These are phyloP conservation scores for Aricia agestis DNA, from an alignment of 1,140 invertebrate genomes.

Conservation along the genomic window DNA sequence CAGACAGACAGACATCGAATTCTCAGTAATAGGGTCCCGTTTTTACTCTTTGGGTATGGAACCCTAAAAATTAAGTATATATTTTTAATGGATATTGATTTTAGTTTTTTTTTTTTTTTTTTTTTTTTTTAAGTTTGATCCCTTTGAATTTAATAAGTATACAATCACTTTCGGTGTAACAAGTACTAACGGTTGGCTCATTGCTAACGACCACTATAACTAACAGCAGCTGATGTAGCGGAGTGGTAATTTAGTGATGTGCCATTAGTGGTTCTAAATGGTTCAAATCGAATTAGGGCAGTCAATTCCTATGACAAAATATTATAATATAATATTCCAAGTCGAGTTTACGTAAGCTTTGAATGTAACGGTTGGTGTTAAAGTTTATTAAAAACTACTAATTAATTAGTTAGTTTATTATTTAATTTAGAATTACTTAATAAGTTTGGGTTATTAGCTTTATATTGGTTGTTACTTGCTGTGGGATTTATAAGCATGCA, in stretches of 20 bases:
- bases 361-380: not conserved
- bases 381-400: not conserved
- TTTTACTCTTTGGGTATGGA: too few relatives aligned
- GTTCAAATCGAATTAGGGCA: not conserved
- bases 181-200: not conserved
- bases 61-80: too few relatives aligned
- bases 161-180: not conserved
- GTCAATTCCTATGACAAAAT: not conserved
- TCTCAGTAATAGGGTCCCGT: too few relatives aligned
- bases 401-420: not conserved
- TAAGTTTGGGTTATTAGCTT: too few relatives aligned
- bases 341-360: not conserved
- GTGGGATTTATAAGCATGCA: too few relatives aligned
- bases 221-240: not conserved
- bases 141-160: too few relatives aligned
- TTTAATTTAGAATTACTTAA: too few relatives aligned
- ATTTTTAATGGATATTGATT: too few relatives aligned
- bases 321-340: not conserved
- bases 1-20: too few relatives aligned
- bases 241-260: constrained; percentile 1
- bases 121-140: too few relatives aligned
- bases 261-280: not conserved
- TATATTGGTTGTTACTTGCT: too few relatives aligned
- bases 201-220: not conserved
- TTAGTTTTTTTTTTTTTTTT: too few relatives aligned